These are phyloP conservation scores for Lagorchestes hirsutus DNA, from an alignment of 2,797 vertebrate genomes.

Conservation along the genomic window DNA sequence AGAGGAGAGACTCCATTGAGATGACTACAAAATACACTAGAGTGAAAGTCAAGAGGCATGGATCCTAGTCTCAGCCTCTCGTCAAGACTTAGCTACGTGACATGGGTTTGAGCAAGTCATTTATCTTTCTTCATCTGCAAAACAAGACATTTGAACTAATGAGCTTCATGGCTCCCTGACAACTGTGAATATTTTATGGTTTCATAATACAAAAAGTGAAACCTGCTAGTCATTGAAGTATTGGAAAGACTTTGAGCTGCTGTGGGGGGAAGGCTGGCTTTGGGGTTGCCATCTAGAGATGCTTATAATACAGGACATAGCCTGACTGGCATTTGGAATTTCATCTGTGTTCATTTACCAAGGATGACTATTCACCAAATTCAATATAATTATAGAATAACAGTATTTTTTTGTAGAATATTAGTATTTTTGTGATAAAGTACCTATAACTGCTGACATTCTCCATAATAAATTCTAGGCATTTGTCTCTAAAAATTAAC, in stretches of 20 bases:
- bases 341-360: not conserved
- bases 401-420: not conserved
- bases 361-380: not conserved
- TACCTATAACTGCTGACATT: not conserved
- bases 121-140: not conserved
- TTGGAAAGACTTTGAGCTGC: not conserved
- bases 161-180: not conserved
- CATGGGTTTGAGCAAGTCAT: not conserved
- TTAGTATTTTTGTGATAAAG: not conserved
- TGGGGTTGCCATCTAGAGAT: not conserved
- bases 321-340: not conserved
- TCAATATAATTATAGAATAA: not conserved
- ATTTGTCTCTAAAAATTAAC: not conserved
- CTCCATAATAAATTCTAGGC: not conserved
- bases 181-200: not conserved
- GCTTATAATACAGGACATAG: not conserved
- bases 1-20: not conserved
- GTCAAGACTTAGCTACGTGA: not conserved
- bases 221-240: not conserved
- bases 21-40: not conserved
- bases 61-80: not conserved
- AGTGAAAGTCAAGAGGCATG: not conserved
- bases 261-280: not conserved
- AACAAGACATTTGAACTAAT: not conserved
- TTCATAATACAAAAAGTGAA: not conserved